Percentiles rank a stretch among this genome's conserved stretches.
phyloP scores from a whole-genome alignment of 2,797 vertebrate species.

The Sebastes vulpes region DNA sequence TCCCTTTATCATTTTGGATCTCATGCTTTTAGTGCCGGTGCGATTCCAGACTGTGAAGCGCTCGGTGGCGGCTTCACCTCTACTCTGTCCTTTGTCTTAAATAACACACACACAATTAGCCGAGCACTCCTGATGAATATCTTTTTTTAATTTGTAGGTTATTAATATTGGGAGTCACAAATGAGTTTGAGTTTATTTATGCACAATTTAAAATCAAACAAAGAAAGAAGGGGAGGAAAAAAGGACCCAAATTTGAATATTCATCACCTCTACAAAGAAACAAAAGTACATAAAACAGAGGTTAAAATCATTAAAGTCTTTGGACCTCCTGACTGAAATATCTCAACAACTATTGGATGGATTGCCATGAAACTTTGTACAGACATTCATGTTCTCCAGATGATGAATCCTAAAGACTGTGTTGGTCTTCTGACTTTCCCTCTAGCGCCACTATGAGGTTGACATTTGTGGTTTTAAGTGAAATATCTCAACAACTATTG shows the following conservation, averaged over 20 bases:
- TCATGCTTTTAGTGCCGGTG: not conserved
- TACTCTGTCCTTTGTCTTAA: not conserved
- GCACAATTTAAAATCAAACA: not conserved
- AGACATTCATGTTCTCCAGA: too few relatives aligned
- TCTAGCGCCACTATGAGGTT: too few relatives aligned
- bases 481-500: too few relatives aligned
- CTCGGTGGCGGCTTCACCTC: conserved; percentile 4
- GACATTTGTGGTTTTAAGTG: too few relatives aligned
- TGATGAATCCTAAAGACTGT: too few relatives aligned
- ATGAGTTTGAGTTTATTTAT: not conserved
- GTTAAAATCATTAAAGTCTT: not conserved
- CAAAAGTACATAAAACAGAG: not conserved
- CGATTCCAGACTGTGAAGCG: not conserved
- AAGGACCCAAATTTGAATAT: not conserved
- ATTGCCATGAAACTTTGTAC: too few relatives aligned
- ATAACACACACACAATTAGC: not conserved
- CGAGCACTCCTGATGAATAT: not conserved
- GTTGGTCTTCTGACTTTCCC: too few relatives aligned
- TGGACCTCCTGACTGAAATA: not conserved
- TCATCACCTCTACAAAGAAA: not conserved
- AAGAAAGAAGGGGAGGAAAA: not conserved
- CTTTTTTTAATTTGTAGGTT: not conserved
- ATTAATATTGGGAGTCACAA: not conserved
- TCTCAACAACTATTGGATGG: too few relatives aligned
- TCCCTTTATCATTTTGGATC: conserved; percentile 15